Base-by-base conservation (phyloP, 2,888 invertebrate species). In the Drosophila kambysellisi region DNA sequence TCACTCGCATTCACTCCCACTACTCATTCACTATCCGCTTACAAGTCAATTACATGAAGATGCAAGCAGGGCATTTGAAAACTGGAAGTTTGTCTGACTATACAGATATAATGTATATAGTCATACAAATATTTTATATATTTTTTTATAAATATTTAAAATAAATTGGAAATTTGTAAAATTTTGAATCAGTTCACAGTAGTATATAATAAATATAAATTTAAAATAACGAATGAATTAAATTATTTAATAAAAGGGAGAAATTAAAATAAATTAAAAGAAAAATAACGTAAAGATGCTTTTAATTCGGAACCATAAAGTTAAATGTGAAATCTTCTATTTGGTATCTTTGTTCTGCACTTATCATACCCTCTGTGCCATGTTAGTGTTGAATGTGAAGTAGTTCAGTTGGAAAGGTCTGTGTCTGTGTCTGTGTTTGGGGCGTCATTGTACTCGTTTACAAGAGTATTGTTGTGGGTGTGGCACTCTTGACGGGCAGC, bases 391-490 rank as follows among this genome's bases (percentile, higher is more conserved):
- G 2, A 30, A 15, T 46, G 2, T 41, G n/a, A 41, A 46, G 46
- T 46, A 15, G 46, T 46, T 46, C 46, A 46, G 46, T 25, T 46
- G 46, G 46, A 25, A 46, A 46, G 25, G 46, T 46, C 25, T 25
- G 25, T 25, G 25, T 46, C 25, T 25, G 25, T 25, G 25, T 46
- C 4, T 25, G 4, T 20, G 25, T 67, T 65, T 15, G 48, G 69
- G 72, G 76, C 75, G 61, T 43, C 32, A 43, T 41, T 57, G 48
- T 59, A 29, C 6, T n/a, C 46, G 46, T 25, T 1, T 15, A 8
- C 46, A 46, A 46, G 46, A 11, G 25, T 33, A 48, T 43, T 50
- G 50, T 25, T 52, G 74, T 63, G 70, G 75, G 75, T 65, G 65
- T 75, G 71, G 71, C 70, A 43, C 20, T 57, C 30, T 5, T 30